phyloP scores from a whole-genome alignment of 2,888 invertebrate genomes.

The Odiellus spinosus region DNA sequence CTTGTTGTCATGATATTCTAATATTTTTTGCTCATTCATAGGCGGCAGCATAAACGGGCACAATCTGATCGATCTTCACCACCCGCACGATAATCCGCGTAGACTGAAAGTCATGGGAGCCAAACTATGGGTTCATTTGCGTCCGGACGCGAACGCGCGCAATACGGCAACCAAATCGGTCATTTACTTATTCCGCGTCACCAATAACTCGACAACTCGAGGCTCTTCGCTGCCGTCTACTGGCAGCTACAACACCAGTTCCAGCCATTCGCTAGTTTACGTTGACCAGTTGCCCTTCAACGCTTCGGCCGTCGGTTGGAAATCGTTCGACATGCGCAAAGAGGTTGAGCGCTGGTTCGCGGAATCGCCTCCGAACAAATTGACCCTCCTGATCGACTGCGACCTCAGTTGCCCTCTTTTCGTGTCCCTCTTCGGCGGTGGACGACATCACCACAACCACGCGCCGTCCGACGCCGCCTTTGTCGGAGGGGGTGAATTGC shows the following conservation, averaged over 20 bases:
- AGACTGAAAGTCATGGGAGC: conserved; percentile 60
- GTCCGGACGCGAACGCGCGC: conserved; percentile 21
- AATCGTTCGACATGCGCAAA: conserved; percentile 63
- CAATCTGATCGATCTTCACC: conserved; percentile 66
- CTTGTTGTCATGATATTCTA: no score
- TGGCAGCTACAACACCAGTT: conserved; percentile 20
- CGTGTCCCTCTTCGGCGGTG: conserved; percentile 21
- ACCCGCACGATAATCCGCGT: conserved; percentile 37
- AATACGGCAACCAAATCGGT: conserved; percentile 27
- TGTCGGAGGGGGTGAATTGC: background rate
- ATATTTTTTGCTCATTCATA: conserved; percentile 37
- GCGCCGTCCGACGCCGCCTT: background rate
- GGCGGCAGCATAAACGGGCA: conserved; percentile 70
- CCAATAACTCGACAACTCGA: conserved; percentile 17
- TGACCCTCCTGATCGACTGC: conserved; percentile 52
- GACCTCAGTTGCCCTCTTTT: conserved; percentile 26
- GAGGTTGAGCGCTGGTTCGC: conserved; percentile 55
- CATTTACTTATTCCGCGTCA: conserved; percentile 52
- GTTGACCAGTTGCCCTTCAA: conserved; percentile 33
- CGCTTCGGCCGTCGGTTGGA: conserved; percentile 58
- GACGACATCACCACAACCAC: conserved; percentile 16
- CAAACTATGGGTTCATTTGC: conserved; percentile 57
- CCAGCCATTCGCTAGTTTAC: conserved; percentile 36
- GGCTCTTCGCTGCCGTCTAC: conserved; percentile 1
- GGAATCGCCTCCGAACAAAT: conserved; percentile 33